Evolutionary conservation across 2,888 invertebrate species (phyloP).

Genomic region (Lasiommata megera): DNA sequence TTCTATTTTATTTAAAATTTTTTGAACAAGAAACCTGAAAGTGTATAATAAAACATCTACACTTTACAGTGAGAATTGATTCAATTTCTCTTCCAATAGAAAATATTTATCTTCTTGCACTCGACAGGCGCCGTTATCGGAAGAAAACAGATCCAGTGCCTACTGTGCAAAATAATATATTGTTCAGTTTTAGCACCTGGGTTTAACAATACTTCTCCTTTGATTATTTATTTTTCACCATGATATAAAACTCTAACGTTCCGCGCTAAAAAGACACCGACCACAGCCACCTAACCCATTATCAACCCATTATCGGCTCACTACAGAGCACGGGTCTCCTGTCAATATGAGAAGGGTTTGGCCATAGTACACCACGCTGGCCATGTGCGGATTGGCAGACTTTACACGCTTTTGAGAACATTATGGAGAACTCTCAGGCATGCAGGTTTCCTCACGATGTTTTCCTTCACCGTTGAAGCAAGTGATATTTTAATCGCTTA

Average conservation of each 20-base stretch:
- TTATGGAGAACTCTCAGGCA: too few species aligned
- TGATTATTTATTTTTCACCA: background rate
- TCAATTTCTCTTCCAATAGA: slow-evolving; percentile 30
- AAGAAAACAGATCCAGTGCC: slow-evolving; percentile 31
- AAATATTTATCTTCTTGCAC: slow-evolving; percentile 32
- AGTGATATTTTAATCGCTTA: too few species aligned
- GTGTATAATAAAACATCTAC: slow-evolving; percentile 12
- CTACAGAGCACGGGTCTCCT: too few species aligned
- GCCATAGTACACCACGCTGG: too few species aligned
- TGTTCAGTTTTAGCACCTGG: slow-evolving; percentile 27
- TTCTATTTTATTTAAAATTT: background rate
- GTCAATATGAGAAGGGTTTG: too few species aligned
- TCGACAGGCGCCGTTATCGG: slow-evolving; percentile 32
- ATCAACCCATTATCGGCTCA: too few species aligned
- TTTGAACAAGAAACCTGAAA: background rate
- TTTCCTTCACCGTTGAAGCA: too few species aligned
- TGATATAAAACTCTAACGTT: background rate
- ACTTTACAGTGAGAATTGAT: slow-evolving; percentile 25
- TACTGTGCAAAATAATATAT: slow-evolving; percentile 36
- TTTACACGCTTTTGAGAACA: too few species aligned
- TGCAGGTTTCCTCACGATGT: too few species aligned
- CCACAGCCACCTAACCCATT: too few species aligned
- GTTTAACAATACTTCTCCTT: background rate
- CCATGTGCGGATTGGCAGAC: too few species aligned
- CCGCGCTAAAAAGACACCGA: too few species aligned